Base-by-base conservation (phyloP, 2,888 invertebrate species). In the Leucania comma region DNA sequence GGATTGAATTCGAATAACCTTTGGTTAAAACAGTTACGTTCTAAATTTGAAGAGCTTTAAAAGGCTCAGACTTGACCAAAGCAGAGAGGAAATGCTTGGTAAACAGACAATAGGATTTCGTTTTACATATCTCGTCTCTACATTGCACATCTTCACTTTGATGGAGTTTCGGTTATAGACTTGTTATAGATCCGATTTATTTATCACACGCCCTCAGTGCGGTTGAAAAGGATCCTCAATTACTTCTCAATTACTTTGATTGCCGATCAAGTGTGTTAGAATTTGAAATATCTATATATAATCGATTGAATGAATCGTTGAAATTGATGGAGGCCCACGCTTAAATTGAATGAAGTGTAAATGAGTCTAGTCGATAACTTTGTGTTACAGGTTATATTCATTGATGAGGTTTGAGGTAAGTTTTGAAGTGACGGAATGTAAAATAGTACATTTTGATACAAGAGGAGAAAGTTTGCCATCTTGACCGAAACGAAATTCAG, bases 201-300 rank as follows among this genome's bases (percentile, higher is more conserved):
- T 83, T 86, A 86, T 85, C 75, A 64, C 72, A 72, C 78, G 68
- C 73, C 74, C 75, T 78, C 65, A 56, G 12, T 77, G 79, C 24
- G 77, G 78, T 78, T 74, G 66, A 65, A 77, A 75, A 62, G 74
- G 72, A 83, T 85, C n/a, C n/a, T 84, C 75, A 75, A 86, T 78
- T 85, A 78, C 75, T 42, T 70, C 76, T 72, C 85, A 81, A 86
- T 86, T 87, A 83, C 73, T 80, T 59, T 80, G 82, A 85, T 83
- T 86, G 78, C 51, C 66, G 78, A 84, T 78, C 80, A 82, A 85
- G 82, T 64, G 56, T 78, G 74, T 59, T 62, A 29, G 60, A 56
- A 72, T 71, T 42, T 67, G 57, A 48, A 68, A 71, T 68, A 68
- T 65, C n/a, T 35, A 70, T 68, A 70, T 67, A n/a, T 24, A 61